Evolutionary conservation across 2,888 invertebrate genomes (phyloP).

Genomic region (Stenchaetothrips biformis): DNA sequence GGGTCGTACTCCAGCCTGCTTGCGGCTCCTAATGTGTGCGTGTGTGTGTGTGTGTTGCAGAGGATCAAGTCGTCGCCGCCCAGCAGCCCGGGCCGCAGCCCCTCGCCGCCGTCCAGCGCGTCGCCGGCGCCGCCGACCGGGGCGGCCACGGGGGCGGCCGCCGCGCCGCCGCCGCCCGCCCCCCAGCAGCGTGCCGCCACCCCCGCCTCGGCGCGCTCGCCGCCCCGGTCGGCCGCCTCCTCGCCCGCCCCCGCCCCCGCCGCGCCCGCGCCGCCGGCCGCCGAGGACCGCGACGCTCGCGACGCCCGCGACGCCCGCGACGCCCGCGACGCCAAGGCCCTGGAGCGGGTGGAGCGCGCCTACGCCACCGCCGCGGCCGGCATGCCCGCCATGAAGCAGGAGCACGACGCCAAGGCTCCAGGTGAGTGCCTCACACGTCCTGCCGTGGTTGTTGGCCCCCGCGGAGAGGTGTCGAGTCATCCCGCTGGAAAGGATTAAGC

Average conservation of each 20-base stretch:
- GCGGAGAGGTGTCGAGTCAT: neutral
- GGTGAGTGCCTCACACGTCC: neutral
- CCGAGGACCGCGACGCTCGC: slow-evolving; percentile 42
- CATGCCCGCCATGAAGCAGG: slow-evolving; percentile 39
- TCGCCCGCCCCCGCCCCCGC: slow-evolving; percentile 1
- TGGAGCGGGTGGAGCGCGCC: slow-evolving; percentile 44
- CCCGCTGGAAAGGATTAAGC: slow-evolving; percentile 15
- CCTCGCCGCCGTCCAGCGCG: slow-evolving; percentile 32
- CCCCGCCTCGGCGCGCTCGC: slow-evolving; percentile 47
- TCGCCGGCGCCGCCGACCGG: slow-evolving; percentile 49
- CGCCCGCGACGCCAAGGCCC: slow-evolving; percentile 38
- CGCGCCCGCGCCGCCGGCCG: neutral
- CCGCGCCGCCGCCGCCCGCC: slow-evolving; percentile 42
- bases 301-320: slow-evolving; percentile 45
- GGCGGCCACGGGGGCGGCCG: slow-evolving; percentile 48
- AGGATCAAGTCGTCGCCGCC: neutral
- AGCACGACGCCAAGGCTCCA: slow-evolving; percentile 28
- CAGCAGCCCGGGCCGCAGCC: slow-evolving; percentile 7
- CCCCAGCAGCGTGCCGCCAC: slow-evolving; percentile 44
- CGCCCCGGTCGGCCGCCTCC: slow-evolving; percentile 44
- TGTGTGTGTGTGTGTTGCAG: neutral
- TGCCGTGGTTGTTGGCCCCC: neutral
- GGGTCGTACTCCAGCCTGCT: too few species aligned
- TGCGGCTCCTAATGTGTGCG: neutral
- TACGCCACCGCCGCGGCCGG: slow-evolving; percentile 48